Conservation (phyloP, 2,888 invertebrate species). For the Nephrotoma appendiculata region DNA sequence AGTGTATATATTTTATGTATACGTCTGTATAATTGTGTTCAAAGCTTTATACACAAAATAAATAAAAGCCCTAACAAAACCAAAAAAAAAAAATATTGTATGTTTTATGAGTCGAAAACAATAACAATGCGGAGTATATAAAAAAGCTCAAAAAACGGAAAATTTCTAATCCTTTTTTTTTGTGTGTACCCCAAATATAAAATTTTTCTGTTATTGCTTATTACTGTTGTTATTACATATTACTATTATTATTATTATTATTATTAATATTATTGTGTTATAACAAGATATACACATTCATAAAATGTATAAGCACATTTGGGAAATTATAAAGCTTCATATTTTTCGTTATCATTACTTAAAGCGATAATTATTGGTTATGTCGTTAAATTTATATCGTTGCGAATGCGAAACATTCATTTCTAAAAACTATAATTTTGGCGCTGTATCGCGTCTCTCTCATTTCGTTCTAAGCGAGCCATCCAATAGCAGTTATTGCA, state of each 20-base stretch:
- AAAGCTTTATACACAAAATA: not conserved
- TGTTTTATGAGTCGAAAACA: not conserved
- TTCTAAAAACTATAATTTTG: too few relatives aligned
- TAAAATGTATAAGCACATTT: not conserved
- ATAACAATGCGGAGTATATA: not conserved
- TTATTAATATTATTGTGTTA: not conserved
- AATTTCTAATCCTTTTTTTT: not conserved
- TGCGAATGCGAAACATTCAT: too few relatives aligned
- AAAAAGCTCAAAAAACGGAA: not conserved
- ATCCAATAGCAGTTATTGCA: too few relatives aligned
- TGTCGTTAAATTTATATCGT: too few relatives aligned
- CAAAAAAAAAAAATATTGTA: not conserved
- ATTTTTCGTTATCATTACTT: not conserved
- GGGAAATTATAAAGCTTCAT: too few relatives aligned
- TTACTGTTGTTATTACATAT: not conserved
- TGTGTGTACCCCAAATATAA: not conserved
- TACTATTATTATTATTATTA: not conserved
- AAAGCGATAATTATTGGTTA: not conserved
- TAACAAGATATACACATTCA: not conserved
- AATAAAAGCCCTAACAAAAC: not conserved
- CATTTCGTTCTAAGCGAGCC: too few relatives aligned
- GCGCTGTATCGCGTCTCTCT: too few relatives aligned
- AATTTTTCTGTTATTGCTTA: not conserved
- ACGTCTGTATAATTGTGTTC: not conserved
- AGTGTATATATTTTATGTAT: too few relatives aligned